Percentiles rank a stretch among this genome's conserved stretches.
Evolutionary conservation across 2,888 invertebrate species (phyloP).

Genomic region (Autographa pulchrina): DNA sequence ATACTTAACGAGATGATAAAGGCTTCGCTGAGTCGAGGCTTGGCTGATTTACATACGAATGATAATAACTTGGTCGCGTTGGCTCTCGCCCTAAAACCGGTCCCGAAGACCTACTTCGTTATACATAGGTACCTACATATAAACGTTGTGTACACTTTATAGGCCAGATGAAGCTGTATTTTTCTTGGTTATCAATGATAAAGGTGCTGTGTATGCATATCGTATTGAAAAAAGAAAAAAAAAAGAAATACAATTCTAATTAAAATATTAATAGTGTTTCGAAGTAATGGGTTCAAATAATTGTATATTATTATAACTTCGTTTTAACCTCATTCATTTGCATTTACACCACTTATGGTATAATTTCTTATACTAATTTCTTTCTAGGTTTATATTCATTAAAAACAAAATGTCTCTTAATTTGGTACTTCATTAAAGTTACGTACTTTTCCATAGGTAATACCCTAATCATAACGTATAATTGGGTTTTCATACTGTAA

Average conservation of each 20-base stretch:
- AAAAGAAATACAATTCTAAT: no score
- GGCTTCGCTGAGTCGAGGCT: slow-evolving; percentile 77
- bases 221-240: no score
- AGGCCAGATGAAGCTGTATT: slow-evolving; percentile 2
- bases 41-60: slow-evolving; percentile 86
- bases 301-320: no score
- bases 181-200: background rate
- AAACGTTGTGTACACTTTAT: slow-evolving; percentile 14
- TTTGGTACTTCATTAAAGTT: background rate
- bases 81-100: slow-evolving; percentile 62
- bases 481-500: slow-evolving; percentile 12
- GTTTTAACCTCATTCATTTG: no score
- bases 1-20: slow-evolving; percentile 80
- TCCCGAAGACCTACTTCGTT: slow-evolving; percentile 43
- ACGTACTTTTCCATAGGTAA: background rate
- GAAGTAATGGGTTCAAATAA: no score
- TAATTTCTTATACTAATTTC: no score
- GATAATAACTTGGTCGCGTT: slow-evolving; percentile 81
- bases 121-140: slow-evolving; percentile 11
- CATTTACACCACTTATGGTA: no score
- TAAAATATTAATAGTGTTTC: no score
- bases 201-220: background rate
- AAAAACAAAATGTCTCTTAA: background rate
- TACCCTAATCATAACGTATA: background rate
- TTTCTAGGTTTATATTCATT: no score